These are phyloP conservation scores for Junco hyemalis DNA, from an alignment of 2,113 vertebrate species.

Conservation along the genomic window DNA sequence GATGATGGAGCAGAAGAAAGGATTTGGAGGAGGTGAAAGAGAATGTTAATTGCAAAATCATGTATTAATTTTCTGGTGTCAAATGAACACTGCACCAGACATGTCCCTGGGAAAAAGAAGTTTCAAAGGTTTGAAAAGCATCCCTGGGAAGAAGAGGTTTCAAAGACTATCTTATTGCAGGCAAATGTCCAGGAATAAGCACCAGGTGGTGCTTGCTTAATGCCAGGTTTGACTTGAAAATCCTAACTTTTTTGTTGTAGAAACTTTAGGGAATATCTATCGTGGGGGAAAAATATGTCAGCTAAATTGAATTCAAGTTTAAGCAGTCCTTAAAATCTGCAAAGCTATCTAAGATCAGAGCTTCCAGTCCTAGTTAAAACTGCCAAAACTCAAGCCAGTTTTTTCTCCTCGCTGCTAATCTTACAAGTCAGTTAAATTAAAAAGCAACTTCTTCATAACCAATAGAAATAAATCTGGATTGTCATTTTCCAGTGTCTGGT, in stretches of 20 bases:
- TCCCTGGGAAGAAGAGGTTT: not conserved
- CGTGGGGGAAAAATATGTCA: not conserved
- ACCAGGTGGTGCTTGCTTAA: not conserved
- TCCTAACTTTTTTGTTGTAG: not conserved
- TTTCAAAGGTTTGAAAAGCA: not conserved
- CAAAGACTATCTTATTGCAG: not conserved
- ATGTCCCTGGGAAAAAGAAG: not conserved
- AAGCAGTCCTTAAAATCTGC: not conserved
- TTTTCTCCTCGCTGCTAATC: not conserved
- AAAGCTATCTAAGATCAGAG: not conserved
- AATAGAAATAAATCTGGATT: not conserved
- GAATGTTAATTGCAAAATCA: not conserved
- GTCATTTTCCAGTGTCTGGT: not conserved
- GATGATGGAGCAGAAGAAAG: not conserved
- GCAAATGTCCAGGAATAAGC: not conserved
- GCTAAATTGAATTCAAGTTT: not conserved
- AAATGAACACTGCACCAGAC: not conserved
- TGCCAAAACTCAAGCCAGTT: not conserved
- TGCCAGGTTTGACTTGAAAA: not conserved
- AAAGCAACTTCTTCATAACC: not conserved
- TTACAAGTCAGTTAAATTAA: not conserved
- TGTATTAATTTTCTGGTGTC: not conserved
- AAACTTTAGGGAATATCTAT: not conserved
- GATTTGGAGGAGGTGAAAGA: not conserved
- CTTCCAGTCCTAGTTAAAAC: not conserved